Percentiles rank a stretch among this genome's conserved stretches.
Evolutionary conservation across 1,140 invertebrate species (phyloP).

Genomic region (Drosophila willistoni): DNA sequence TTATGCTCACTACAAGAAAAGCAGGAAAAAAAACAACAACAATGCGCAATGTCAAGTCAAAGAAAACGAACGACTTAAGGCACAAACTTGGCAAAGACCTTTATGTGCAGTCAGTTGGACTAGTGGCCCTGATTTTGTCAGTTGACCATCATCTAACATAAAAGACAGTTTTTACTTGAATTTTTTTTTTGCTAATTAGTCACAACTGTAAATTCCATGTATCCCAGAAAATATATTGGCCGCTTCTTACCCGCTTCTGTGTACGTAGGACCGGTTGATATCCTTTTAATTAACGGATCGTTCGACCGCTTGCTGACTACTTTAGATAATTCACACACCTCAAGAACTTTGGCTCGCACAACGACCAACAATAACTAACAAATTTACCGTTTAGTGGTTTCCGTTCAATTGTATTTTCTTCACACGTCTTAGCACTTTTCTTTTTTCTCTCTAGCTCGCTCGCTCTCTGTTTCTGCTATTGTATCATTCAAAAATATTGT

Average conservation of each 20-base stretch:
- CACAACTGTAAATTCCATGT: conserved; percentile 37
- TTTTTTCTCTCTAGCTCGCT: conserved; percentile 40
- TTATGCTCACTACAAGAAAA: conserved; percentile 27
- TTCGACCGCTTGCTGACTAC: conserved; percentile 21
- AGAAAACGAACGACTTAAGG: conserved; percentile 65
- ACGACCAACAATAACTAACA: conserved; percentile 37
- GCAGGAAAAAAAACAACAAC: conserved; percentile 23
- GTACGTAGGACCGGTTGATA: conserved; percentile 31
- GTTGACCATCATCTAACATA: conserved; percentile 36
- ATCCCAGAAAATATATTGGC: conserved; percentile 9
- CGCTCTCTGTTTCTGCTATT: neutral
- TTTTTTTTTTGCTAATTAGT: conserved; percentile 51
- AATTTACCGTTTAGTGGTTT: conserved; percentile 72
- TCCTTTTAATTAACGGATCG: conserved; percentile 26
- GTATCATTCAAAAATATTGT: conserved; percentile 9
- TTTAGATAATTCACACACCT: conserved; percentile 34
- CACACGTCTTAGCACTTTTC: conserved; percentile 67
- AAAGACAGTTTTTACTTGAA: neutral
- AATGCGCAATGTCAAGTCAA: neutral
- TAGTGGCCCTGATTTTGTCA: conserved; percentile 45
- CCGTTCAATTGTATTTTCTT: conserved; percentile 74
- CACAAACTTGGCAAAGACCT: conserved; percentile 48
- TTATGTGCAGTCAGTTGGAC: conserved; percentile 10
- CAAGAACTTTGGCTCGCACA: neutral
- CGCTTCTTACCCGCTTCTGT: conserved; percentile 41